Evolutionary conservation across 35 echinoderm and acorn worm species (phyloP).

Genomic region (Lytechinus variegatus): DNA sequence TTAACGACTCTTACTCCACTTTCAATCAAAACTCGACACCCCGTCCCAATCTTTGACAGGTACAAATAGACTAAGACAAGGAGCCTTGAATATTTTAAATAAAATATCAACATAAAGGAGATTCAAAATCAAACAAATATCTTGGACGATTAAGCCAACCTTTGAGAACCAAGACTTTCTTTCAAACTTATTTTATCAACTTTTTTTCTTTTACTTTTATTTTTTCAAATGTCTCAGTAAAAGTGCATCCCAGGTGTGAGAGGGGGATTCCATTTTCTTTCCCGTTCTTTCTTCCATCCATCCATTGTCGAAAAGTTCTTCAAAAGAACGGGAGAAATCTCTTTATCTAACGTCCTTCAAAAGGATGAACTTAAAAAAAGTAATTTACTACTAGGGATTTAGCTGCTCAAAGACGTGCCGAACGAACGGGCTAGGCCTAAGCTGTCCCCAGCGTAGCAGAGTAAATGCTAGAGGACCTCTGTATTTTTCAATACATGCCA

Average conservation of each 20-base stretch:
- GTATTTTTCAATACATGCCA: not conserved
- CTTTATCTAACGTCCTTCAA: constrained; percentile 28
- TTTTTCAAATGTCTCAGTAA: not conserved
- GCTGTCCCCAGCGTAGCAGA: not conserved
- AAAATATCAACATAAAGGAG: not conserved
- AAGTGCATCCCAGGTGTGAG: not conserved
- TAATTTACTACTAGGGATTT: constrained; percentile 31
- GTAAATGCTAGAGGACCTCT: not conserved
- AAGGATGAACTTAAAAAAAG: constrained; percentile 36
- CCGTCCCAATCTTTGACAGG: too few relatives aligned
- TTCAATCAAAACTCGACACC: not conserved
- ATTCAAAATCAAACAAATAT: not conserved
- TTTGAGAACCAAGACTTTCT: not conserved
- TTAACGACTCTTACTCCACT: not conserved
- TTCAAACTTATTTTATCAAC: not conserved
- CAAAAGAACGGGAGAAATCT: not conserved
- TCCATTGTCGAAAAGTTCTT: not conserved
- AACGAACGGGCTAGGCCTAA: not conserved
- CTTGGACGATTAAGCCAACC: not conserved
- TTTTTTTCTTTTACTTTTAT: not conserved
- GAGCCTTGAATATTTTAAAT: not conserved
- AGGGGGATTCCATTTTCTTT: not conserved
- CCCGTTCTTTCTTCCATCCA: not conserved
- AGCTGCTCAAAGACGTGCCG: constrained; percentile 17
- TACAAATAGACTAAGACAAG: not conserved